Base-by-base conservation (phyloP, 2,888 invertebrate species). In the Agapostemon virescens region DNA sequence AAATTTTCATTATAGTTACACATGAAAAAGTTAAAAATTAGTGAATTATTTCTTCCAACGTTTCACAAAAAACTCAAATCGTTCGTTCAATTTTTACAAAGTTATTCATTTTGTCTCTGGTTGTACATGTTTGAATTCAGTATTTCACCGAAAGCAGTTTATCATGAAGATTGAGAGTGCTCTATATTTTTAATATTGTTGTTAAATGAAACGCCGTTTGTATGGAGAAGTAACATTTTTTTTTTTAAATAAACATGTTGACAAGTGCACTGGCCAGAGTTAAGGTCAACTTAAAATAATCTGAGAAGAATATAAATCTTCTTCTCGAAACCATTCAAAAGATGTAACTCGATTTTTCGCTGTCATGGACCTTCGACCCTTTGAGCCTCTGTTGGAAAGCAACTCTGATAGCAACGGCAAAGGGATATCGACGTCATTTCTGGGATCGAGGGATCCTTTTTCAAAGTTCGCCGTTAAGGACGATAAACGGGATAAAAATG, bases 401-500 rank as follows among this genome's bases (percentile, higher is more conserved):
- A 58, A 66, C 72, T 26, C 42, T 15, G 26, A 42, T 33, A 36
- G 69, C 45, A 64, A 20, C 26, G 15, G 45, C 63, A 55, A 49
- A 68, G 40, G 23, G 33, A 26, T 61, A 61, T 55, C 26, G 63
- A 36, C 55, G 40, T 40, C 61, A 30, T 23, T 61, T n/a, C 42
- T 13, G 61, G 2, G 64, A 64, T 6, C 71, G 58, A 38, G 58
- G 17, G 49, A 55, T 70, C 52, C 73, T 81, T 81, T 83, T 73
- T 82, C 79, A 82, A 64, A 69, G 74, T 75, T 75, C 55, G 20
- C 26, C 66, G 73, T 75, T 64, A 82, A 79, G 67, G 66, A 36
- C 83, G 83, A 86, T 87, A 86, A 86, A 79, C 61, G 76, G 76
- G 79, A 87, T 84, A 80, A 84, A 85, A 79, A 79, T 81, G 73